Percentiles rank a stretch among this genome's conserved stretches.
These are phyloP conservation scores for Coracopsis vasa DNA, from an alignment of 2,113 vertebrate genomes.

Conservation along the genomic window DNA sequence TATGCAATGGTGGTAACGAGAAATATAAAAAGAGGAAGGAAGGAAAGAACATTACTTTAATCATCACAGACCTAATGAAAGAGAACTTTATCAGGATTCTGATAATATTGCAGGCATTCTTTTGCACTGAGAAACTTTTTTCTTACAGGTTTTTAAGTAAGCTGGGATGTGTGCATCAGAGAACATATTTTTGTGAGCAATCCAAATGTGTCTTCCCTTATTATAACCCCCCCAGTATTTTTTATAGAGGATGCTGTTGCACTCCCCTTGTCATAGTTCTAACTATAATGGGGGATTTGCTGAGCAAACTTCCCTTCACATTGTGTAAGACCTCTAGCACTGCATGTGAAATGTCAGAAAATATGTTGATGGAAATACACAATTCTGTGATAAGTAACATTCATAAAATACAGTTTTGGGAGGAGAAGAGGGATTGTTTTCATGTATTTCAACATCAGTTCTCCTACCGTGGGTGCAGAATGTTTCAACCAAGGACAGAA, in stretches of 20 bases:
- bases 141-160: not conserved
- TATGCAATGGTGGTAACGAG: not conserved
- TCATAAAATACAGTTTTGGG: not conserved
- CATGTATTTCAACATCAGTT: not conserved
- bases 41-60: not conserved
- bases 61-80: not conserved
- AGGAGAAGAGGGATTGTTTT: not conserved
- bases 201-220: not conserved
- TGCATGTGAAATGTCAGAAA: not conserved
- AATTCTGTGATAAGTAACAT: not conserved
- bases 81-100: not conserved
- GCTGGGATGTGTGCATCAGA: not conserved
- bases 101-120: not conserved
- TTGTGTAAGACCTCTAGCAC: not conserved
- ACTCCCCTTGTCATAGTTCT: not conserved
- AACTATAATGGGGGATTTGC: not conserved
- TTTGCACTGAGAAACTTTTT: not conserved
- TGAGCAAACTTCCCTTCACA: not conserved
- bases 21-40: not conserved
- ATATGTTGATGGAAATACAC: not conserved
- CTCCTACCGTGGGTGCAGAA: not conserved
- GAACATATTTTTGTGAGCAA: not conserved
- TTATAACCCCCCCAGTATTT: not conserved
- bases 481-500: not conserved
- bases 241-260: not conserved